Evolutionary conservation across 1,140 invertebrate genomes (phyloP).

Genomic region (Drosophila funebris): DNA sequence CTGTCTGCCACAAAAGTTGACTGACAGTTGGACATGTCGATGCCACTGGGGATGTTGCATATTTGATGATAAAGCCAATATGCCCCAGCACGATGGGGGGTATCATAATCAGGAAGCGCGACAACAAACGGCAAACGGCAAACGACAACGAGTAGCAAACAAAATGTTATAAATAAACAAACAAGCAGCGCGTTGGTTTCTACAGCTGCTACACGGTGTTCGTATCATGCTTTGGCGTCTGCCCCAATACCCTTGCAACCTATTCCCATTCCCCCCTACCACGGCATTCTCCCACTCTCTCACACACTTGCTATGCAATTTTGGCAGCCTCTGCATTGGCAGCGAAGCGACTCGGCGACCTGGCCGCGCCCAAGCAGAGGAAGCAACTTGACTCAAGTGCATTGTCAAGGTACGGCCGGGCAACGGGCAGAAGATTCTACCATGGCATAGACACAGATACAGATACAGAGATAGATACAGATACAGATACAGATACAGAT

Average conservation of each 20-base stretch:
- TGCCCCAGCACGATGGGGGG: conserved; percentile 1
- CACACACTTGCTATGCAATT: conserved; percentile 31
- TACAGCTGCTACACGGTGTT: conserved; percentile 23
- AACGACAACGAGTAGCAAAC: conserved; percentile 53
- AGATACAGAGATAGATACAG: conserved; percentile 30
- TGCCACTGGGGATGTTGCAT: conserved; percentile 11
- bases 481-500: background rate
- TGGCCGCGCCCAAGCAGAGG: conserved; percentile 42
- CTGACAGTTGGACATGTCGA: conserved; percentile 18
- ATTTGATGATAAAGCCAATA: conserved; percentile 39
- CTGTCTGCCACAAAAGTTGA: conserved; percentile 3
- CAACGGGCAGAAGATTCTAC: conserved; percentile 1
- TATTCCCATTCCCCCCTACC: background rate
- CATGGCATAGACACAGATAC: background rate
- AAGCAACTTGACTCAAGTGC: conserved; percentile 80
- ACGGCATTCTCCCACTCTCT: background rate
- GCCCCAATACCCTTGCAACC: conserved; percentile 14
- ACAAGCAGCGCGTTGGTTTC: conserved; percentile 38
- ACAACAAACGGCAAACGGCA: conserved; percentile 1
- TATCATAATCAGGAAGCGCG: conserved; percentile 62
- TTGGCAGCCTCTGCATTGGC: conserved; percentile 64
- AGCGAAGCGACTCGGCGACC: conserved; percentile 42
- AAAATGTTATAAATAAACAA: conserved; percentile 77
- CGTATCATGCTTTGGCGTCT: conserved; percentile 22
- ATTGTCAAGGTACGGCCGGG: conserved; percentile 63